Conservation (phyloP, 1,140 invertebrate species). For the Bombus pascuorum region DNA sequence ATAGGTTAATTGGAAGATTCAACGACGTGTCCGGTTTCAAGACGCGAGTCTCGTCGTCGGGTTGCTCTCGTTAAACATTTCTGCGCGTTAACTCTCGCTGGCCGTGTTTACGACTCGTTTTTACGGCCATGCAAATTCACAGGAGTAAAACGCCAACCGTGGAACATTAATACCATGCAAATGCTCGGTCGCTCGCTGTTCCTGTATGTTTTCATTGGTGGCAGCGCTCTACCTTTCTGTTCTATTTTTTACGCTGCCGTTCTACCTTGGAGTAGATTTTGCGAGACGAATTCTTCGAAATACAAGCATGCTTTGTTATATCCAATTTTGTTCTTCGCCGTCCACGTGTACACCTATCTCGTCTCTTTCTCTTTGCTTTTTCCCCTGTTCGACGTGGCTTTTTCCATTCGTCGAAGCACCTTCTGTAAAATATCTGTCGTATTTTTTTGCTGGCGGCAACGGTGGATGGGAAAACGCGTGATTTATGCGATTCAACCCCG, state of each 20-base stretch:
- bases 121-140: conserved; percentile 17
- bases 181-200: not conserved
- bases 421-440: conserved; percentile 48
- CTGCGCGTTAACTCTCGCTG: not conserved
- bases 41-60: not conserved
- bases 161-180: conserved; percentile 10
- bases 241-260: not conserved
- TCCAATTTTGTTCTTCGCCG: not conserved
- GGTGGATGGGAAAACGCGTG: conserved; percentile 21
- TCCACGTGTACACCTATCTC: not conserved
- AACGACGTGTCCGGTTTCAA: not conserved
- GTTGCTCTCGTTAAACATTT: not conserved
- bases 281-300: not conserved
- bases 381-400: not conserved
- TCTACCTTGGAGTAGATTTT: not conserved
- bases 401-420: not conserved
- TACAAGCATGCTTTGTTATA: not conserved
- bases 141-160: not conserved
- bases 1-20: not conserved
- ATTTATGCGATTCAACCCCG: conserved; percentile 35
- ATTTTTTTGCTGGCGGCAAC: conserved; percentile 17
- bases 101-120: conserved; percentile 10
- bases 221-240: too few species aligned
- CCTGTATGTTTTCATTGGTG: not conserved
- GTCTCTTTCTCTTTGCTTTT: not conserved